Percentiles rank a stretch among this genome's conserved stretches.
Evolutionary conservation across 2,113 vertebrate species (phyloP).

Genomic region (Felis chaus): DNA sequence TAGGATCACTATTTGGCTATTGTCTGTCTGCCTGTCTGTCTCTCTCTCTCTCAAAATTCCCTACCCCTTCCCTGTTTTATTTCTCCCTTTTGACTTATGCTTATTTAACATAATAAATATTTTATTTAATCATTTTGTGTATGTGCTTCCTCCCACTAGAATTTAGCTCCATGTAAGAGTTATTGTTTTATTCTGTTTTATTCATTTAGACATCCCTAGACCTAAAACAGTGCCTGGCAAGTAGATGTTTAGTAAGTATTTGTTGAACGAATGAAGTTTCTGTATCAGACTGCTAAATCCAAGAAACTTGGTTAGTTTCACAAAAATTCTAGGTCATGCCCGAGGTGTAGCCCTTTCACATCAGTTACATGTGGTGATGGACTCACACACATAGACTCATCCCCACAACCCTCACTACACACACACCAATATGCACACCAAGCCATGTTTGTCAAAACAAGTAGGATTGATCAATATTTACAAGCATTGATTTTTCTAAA

Average conservation of each 20-base stretch:
- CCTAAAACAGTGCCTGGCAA: background rate
- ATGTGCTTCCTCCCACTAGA: background rate
- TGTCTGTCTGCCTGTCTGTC: background rate
- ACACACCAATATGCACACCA: accelerated
- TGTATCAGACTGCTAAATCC: background rate
- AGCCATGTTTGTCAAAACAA: background rate
- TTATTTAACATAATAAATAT: background rate
- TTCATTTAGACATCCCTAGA: background rate
- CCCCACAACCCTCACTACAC: too few species aligned
- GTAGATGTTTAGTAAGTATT: background rate
- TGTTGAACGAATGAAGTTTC: background rate
- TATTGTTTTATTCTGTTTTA: background rate
- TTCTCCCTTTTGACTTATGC: background rate
- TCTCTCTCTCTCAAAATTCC: background rate
- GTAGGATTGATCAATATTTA: background rate
- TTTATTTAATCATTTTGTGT: background rate
- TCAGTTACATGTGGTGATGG: background rate
- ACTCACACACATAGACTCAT: background rate
- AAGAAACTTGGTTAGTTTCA: background rate
- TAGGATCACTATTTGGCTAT: background rate
- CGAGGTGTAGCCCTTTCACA: background rate
- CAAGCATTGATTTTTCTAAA: background rate
- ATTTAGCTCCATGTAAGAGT: background rate
- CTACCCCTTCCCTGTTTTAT: background rate
- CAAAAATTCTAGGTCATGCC: background rate